Conservation (phyloP, 92 coral and sea anemone species). For the Phenganax subtilis region DNA sequence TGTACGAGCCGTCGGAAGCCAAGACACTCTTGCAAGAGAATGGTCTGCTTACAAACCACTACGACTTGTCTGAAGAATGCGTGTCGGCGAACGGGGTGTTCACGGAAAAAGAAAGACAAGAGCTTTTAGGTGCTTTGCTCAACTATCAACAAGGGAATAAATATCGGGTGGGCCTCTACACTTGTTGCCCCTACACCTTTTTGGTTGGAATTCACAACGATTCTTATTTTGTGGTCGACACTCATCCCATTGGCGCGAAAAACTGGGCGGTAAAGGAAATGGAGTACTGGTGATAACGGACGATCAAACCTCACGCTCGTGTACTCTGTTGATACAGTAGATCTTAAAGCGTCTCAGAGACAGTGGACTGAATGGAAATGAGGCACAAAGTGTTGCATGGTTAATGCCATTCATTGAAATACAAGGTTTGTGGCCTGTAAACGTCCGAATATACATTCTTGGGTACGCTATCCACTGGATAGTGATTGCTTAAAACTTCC, state of each 20-base stretch:
- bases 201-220: constrained; percentile 9
- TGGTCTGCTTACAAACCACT: background rate
- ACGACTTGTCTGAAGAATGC: constrained; percentile 14
- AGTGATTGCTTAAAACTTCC: too few species aligned
- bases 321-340: background rate
- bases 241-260: background rate
- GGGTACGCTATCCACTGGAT: too few species aligned
- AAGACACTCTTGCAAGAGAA: constrained; percentile 17
- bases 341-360: background rate
- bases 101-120: background rate
- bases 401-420: background rate
- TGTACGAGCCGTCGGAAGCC: constrained; percentile 41
- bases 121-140: background rate
- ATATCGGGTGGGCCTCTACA: constrained; percentile 16
- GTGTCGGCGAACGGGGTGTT: constrained; percentile 5
- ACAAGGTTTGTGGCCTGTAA: background rate
- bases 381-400: background rate
- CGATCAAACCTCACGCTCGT: background rate
- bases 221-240: constrained; percentile 3
- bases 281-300: background rate
- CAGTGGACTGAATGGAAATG: background rate
- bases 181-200: constrained; percentile 26
- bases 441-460: too few species aligned
- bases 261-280: background rate
- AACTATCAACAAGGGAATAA: background rate